A percentile compares a stretch with the other conserved stretches of the same genome.
phyloP scores from a whole-genome alignment of 2,888 invertebrate species.

The Cosmia pyralina region DNA sequence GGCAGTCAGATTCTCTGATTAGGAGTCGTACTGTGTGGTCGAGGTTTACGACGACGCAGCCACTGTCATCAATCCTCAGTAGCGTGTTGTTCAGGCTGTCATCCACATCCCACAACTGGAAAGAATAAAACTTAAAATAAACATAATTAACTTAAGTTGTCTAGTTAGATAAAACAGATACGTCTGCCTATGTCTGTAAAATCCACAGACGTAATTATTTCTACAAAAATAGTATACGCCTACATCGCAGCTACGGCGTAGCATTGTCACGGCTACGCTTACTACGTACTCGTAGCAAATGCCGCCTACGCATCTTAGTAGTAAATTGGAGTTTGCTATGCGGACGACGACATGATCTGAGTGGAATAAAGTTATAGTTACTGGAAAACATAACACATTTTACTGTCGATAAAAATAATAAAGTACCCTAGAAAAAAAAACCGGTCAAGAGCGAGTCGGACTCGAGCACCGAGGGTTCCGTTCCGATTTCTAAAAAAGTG shows the following conservation, averaged over 20 bases:
- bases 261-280: slow-evolving; percentile 23
- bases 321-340: too few species aligned
- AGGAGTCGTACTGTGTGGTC: slow-evolving; percentile 94
- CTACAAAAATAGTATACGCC: background rate
- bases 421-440: background rate
- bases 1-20: slow-evolving; percentile 95
- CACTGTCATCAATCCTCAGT: slow-evolving; percentile 91
- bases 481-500: too few species aligned
- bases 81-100: slow-evolving; percentile 91
- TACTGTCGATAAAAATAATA: background rate
- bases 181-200: background rate
- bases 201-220: background rate
- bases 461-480: too few species aligned
- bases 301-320: background rate
- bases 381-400: background rate
- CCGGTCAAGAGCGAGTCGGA: too few species aligned
- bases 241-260: slow-evolving; percentile 34
- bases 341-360: too few species aligned
- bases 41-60: slow-evolving; percentile 93
- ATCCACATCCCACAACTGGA: slow-evolving; percentile 92
- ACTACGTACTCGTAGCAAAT: slow-evolving; percentile 40
- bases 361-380: background rate
- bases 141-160: too few species aligned
- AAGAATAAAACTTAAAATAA: slow-evolving; percentile 40
- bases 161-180: background rate